A percentile compares a stretch with the other conserved stretches of the same genome.
These are phyloP conservation scores for Sebastes goodei DNA, from an alignment of 2,797 vertebrate species.

Conservation along the genomic window DNA sequence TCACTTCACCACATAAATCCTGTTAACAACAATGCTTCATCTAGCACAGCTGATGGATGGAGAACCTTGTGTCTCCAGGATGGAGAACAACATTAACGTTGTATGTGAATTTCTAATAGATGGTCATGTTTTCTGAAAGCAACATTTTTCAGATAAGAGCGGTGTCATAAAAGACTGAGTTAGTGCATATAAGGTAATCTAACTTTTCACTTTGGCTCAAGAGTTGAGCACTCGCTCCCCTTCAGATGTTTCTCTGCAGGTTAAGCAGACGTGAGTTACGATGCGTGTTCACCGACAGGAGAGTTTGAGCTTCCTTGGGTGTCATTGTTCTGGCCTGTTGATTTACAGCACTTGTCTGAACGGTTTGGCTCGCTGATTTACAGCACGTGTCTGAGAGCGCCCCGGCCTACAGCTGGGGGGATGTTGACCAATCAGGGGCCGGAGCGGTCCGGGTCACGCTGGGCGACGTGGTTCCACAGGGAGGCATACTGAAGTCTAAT, in stretches of 20 bases:
- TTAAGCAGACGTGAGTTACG: conserved; percentile 60
- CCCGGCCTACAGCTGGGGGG: background rate
- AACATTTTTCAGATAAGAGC: conserved; percentile 8
- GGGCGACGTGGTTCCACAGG: conserved; percentile 43
- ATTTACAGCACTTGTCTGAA: conserved; percentile 51
- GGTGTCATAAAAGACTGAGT: conserved; percentile 14
- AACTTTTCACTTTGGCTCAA: conserved; percentile 11
- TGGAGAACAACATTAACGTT: conserved; percentile 29
- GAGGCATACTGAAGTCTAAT: conserved; percentile 57
- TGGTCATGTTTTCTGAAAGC: conserved; percentile 24
- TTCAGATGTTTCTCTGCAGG: conserved; percentile 13
- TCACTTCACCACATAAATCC: conserved; percentile 40
- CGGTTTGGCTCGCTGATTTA: conserved; percentile 31
- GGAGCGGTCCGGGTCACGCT: conserved; percentile 20
- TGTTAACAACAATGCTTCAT: conserved; percentile 33
- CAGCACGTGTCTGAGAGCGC: conserved; percentile 27
- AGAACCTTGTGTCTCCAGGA: conserved; percentile 22
- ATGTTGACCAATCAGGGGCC: conserved; percentile 25
- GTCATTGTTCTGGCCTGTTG: conserved; percentile 51
- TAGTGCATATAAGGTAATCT: conserved; percentile 43
- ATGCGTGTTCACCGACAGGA: conserved; percentile 28
- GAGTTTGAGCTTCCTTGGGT: conserved; percentile 46
- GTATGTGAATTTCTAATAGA: conserved; percentile 17
- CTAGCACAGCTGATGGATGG: conserved; percentile 28
- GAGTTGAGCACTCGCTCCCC: background rate